These are phyloP conservation scores for Serrognathus titanus DNA, from an alignment of 2,888 invertebrate genomes.

Conservation along the genomic window DNA sequence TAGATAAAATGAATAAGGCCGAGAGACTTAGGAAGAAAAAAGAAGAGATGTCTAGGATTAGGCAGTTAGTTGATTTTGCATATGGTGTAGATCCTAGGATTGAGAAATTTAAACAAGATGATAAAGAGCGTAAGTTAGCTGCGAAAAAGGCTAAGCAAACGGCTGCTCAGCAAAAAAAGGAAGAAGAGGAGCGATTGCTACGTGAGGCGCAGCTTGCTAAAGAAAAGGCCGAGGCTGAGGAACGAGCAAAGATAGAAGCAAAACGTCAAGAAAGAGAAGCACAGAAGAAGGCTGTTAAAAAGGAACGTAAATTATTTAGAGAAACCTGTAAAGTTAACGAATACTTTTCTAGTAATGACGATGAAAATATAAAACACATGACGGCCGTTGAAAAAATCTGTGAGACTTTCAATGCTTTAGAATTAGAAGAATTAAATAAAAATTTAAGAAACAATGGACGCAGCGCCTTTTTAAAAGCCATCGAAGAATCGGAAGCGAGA, in stretches of 20 bases:
- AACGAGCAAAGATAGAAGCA: conserved; percentile 76
- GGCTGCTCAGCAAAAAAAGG: conserved; percentile 76
- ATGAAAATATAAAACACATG: conserved; percentile 77
- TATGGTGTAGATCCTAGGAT: conserved; percentile 94
- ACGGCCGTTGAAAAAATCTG: conserved; percentile 90
- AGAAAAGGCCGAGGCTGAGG: conserved; percentile 76
- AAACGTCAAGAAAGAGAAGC: conserved; percentile 83
- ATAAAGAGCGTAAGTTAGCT: conserved; percentile 85
- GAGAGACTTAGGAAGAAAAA: conserved; percentile 91
- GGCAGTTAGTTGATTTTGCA: conserved; percentile 88
- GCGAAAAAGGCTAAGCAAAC: conserved; percentile 85
- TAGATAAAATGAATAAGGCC: conserved; percentile 96
- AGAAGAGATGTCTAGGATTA: conserved; percentile 91
- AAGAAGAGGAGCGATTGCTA: conserved; percentile 75
- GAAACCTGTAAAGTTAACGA: conserved; percentile 78
- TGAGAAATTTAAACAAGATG: conserved; percentile 86
- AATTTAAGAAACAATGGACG: conserved; percentile 64
- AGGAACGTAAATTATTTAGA: conserved; percentile 77
- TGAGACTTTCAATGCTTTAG: conserved; percentile 68
- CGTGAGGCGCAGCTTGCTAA: conserved; percentile 71
- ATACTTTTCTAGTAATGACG: conserved; percentile 71
- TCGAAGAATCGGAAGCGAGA: conserved; percentile 70
- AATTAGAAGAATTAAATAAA: conserved; percentile 74
- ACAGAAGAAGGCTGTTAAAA: conserved; percentile 80
- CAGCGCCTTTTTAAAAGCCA: conserved; percentile 62